Conservation (phyloP, 1,140 invertebrate genomes). For the Plodia interpunctella region DNA sequence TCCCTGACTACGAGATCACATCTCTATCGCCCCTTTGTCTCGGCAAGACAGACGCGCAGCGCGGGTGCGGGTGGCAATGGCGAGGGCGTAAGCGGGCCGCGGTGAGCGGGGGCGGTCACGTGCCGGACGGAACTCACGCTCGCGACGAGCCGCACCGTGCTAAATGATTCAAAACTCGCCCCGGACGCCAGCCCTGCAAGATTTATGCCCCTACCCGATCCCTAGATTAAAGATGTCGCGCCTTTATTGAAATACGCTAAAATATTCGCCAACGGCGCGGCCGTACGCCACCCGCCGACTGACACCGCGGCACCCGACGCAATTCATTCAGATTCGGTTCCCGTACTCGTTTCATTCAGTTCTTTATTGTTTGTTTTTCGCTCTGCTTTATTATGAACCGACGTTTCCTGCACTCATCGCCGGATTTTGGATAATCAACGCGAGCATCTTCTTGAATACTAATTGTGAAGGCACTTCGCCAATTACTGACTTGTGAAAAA, state of each 20-base stretch:
- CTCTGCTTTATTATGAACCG: conserved; percentile 31
- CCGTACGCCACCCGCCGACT: conserved; percentile 23
- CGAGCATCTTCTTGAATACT: conserved; percentile 1
- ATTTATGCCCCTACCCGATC: conserved; percentile 72
- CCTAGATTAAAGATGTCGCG: conserved; percentile 75
- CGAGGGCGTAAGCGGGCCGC: conserved; percentile 18
- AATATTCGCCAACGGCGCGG: conserved; percentile 37
- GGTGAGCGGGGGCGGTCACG: conserved; percentile 41
- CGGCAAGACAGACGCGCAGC: conserved; percentile 69
- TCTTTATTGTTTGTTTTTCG: conserved; percentile 61
- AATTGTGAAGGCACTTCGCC: not conserved
- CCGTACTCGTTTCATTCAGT: conserved; percentile 55
- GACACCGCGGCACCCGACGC: conserved; percentile 15
- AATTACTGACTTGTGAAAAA: not conserved
- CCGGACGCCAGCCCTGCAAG: conserved; percentile 63
- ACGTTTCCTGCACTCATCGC: conserved; percentile 15
- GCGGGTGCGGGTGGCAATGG: conserved; percentile 24
- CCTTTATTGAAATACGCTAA: conserved; percentile 71
- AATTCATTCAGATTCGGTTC: conserved; percentile 53
- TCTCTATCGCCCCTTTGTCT: conserved; percentile 70
- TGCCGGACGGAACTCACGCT: conserved; percentile 71
- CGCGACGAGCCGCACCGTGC: conserved; percentile 53
- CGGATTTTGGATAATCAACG: conserved; percentile 11
- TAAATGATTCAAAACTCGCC: conserved; percentile 76
- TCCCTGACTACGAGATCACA: conserved; percentile 15